Percentiles rank a stretch among this genome's conserved stretches.
phyloP scores from a whole-genome alignment of 1,140 invertebrate species.

The Tetramorium parvispinum region DNA sequence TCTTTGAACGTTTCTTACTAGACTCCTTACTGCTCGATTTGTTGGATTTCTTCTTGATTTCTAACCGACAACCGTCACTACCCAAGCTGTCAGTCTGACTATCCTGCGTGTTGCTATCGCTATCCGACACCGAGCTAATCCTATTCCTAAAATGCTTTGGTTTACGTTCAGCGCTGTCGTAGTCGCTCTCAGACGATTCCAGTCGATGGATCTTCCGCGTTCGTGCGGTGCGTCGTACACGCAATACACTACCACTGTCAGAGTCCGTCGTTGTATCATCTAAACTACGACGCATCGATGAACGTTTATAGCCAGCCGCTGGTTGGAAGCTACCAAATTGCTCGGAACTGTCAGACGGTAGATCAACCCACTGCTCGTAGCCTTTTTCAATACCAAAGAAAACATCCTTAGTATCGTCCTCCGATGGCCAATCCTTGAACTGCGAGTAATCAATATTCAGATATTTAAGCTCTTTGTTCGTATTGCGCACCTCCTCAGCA shows the following conservation, averaged over 20 bases:
- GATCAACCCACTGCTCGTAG: slow-evolving; percentile 85
- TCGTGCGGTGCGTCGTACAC: slow-evolving; percentile 73
- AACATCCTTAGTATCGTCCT: slow-evolving; percentile 83
- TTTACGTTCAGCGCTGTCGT: slow-evolving; percentile 81
- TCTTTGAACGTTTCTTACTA: slow-evolving; percentile 74
- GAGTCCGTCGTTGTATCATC: slow-evolving; percentile 83
- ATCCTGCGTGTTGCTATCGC: slow-evolving; percentile 85
- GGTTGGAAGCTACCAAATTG: slow-evolving; percentile 82
- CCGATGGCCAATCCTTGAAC: slow-evolving; percentile 87
- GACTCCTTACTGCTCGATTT: slow-evolving; percentile 73
- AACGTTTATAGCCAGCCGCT: slow-evolving; percentile 77
- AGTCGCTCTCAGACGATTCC: slow-evolving; percentile 85
- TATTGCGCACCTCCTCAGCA: slow-evolving; percentile 87
- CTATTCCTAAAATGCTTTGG: slow-evolving; percentile 79
- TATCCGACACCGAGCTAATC: slow-evolving; percentile 83
- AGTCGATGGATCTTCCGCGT: slow-evolving; percentile 81
- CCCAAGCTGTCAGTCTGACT: slow-evolving; percentile 84
- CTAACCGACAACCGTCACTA: slow-evolving; percentile 81
- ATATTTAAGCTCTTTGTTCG: slow-evolving; percentile 88
- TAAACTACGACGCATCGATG: slow-evolving; percentile 77
- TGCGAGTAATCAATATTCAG: slow-evolving; percentile 89
- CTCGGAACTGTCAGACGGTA: slow-evolving; percentile 81
- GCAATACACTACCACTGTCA: slow-evolving; percentile 80
- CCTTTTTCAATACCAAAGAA: slow-evolving; percentile 87
- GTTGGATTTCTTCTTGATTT: slow-evolving; percentile 75